Base-by-base conservation (phyloP, 2,888 invertebrate genomes). In the Sesia bembeciformis region DNA sequence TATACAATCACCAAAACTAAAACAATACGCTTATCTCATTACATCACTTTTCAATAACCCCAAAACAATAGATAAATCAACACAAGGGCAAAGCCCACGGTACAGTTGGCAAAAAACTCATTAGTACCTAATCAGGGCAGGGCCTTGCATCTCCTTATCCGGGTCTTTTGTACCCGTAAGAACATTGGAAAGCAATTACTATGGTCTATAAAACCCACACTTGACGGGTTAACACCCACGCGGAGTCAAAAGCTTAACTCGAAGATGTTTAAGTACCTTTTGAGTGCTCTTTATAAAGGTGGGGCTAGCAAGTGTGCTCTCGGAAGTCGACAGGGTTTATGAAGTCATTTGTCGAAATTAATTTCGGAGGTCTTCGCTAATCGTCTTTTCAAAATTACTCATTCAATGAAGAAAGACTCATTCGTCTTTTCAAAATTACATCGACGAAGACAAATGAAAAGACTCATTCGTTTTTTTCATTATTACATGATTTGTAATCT, bases 171-270 rank as follows among this genome's bases (percentile, higher is more conserved):
- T 68, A 56, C 61, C 64, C 54, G 39, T 39, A 50, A 59, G 58
- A 53, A 60, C 72, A 77, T 78, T 75, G 78, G 78, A 83, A 80
- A 82, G 81, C 76, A 81, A 83, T 83, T 82, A 78, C 68, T 67
- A 59, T 56, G 60, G 64, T 53, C 65, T 66, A 60, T 64, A 64
- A 67, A 65, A 57, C 78, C 74, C 72, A 75, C 78, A 70, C 77
- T 74, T 72, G 76, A 66, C 64, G 62, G 62, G 64, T 64, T 63
- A 52, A 74, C 78, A 58, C 80, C 79, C 72, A 79, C 80, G 63
- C 59, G 8, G 40, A 53, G 64, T 66, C 67, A 67, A 70, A 72
- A 69, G 68, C 68, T 67, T 66, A 63, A 62, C 65, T 67, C 64
- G 63, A 67, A 73, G 66, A 68, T 63, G 72, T 67, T 69, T 68